Evolutionary conservation across 2,797 vertebrate genomes (phyloP), one percentile per base, ranked within the genome.

Genomic region (Ctenochaetus hawaiiensis): DNA sequence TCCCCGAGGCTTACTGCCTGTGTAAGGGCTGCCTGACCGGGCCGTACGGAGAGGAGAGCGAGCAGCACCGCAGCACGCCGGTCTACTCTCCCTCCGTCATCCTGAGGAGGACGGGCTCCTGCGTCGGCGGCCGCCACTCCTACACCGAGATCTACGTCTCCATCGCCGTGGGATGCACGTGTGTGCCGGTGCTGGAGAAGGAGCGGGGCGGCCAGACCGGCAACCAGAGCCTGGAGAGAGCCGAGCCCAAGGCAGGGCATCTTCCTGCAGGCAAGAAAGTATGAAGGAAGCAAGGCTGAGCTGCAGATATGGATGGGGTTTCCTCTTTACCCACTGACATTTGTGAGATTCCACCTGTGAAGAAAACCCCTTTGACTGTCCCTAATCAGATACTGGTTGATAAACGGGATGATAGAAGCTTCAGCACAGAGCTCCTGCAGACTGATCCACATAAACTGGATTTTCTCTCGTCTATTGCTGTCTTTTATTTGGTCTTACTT

Each of bases 1-100:
- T 99, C 76, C 98, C 98, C 0, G 97, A 99, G 85, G 98, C 97
- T 0, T 98, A 98, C 88, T 99, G 98, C 62, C 93, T 99, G 87
- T 99, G 98, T 88, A 93, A 94, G 16, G 97, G 97, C 87, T 99
- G 98, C 84, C 93, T 99, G 85, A 91, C 91, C 0, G 96, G 97
- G 1, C 85, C 93, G 0, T 84, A 79, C 0, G 94, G 97, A 0
- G 93, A 95, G 85, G 97, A 98, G 92, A 97, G 94, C 59, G n/a
- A 91, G 3, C 95, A 83, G 23, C 95, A 96, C 82, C 97, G 96
- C 77, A 99, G 97, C 86, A 90, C 92, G 0, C 98, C 97, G 0
- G 97, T 99, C 79, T 96, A 95, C 81, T 93, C 96, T 81, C 97
- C 98, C 0, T 90, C 96, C 0, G 97, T 97, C 61, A 94, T 99